These are phyloP conservation scores for Agrochola lota DNA, from an alignment of 2,888 invertebrate genomes.

Conservation along the genomic window DNA sequence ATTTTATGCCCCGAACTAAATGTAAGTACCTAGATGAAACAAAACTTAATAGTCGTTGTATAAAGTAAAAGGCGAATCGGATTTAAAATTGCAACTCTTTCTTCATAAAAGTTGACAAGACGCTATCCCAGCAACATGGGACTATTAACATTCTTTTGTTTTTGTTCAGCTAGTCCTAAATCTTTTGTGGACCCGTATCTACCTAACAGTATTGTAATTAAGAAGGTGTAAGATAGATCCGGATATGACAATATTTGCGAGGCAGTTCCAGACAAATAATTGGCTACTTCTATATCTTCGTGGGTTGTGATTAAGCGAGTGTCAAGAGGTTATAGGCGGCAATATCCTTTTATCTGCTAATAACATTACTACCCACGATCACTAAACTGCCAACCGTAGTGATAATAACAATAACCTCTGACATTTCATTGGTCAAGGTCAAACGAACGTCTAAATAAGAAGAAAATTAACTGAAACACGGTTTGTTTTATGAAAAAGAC, in stretches of 20 bases:
- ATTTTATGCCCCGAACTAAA: conserved; percentile 35
- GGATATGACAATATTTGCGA: background rate
- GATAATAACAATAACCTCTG: conserved; percentile 8
- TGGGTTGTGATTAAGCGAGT: conserved; percentile 13
- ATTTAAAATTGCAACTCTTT: conserved; percentile 48
- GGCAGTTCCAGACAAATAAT: background rate
- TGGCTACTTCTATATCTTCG: background rate
- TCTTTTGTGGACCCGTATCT: background rate
- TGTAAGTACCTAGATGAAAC: conserved; percentile 24
- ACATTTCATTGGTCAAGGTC: conserved; percentile 10
- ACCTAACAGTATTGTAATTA: background rate
- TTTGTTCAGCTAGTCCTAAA: background rate
- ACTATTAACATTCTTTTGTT: conserved; percentile 12
- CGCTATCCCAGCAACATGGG: conserved; percentile 16
- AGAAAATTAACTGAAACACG: conserved; percentile 32
- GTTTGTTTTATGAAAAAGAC: conserved; percentile 48
- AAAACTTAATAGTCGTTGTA: conserved; percentile 28
- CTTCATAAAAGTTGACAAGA: conserved; percentile 40
- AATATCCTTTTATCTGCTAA: conserved; percentile 35
- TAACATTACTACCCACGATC: conserved; percentile 8
- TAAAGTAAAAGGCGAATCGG: conserved; percentile 16
- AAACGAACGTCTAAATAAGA: conserved; percentile 5
- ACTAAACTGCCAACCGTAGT: conserved; percentile 4
- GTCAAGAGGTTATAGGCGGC: background rate
- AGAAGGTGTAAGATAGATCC: background rate